A percentile compares a stretch with the other conserved stretches of the same genome.
phyloP scores from a whole-genome alignment of 1,140 invertebrate genomes.

The Tetragnatha versicolor region DNA sequence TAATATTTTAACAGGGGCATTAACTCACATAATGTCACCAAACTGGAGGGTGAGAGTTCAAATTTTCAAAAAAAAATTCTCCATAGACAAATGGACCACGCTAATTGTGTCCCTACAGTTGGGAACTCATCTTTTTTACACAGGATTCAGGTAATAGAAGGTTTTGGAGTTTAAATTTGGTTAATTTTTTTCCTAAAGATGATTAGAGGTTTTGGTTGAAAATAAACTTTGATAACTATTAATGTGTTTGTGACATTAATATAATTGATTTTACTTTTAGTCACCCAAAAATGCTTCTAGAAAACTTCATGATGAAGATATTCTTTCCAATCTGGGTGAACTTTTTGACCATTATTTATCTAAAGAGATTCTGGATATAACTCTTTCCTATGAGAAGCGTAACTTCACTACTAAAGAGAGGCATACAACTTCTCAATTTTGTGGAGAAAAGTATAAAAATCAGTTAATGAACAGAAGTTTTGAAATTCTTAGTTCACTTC shows the following conservation, averaged over 20 bases:
- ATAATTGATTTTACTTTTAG: no score
- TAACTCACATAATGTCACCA: no score
- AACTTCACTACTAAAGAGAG: conserved; percentile 24
- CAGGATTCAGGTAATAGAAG: no score
- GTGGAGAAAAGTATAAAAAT: conserved; percentile 4
- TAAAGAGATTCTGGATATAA: neutral
- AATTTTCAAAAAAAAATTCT: no score
- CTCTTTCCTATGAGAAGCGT: conserved; percentile 14
- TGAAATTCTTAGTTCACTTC: conserved; percentile 57
- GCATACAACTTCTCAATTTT: conserved; percentile 4
- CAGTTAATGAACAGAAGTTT: neutral
- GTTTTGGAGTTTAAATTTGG: neutral
- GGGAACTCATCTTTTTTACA: no score
- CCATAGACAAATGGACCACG: no score
- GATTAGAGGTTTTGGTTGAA: neutral
- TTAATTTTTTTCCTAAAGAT: neutral
- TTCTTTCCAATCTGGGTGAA: neutral
- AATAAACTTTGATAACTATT: no score
- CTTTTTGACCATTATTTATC: neutral
- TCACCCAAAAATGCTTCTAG: neutral
- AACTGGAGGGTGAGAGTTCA: no score
- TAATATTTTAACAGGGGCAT: no score
- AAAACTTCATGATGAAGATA: neutral
- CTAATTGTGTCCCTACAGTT: no score
- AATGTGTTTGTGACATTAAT: no score